phyloP scores from a whole-genome alignment of 2,888 invertebrate species.

The Agapostemon virescens region DNA sequence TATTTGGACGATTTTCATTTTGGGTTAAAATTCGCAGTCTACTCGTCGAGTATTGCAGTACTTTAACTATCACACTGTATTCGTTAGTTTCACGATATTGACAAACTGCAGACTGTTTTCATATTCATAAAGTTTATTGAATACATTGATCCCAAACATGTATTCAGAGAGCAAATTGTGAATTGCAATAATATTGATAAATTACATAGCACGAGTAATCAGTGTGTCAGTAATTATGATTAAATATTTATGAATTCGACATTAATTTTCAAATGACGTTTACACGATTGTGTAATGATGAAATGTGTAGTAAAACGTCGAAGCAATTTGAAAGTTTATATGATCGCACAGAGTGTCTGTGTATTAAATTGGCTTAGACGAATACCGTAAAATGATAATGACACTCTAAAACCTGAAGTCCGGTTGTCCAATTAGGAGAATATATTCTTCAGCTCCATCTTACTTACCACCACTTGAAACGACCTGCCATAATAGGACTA shows the following conservation, averaged over 20 bases:
- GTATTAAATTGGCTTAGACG: neutral
- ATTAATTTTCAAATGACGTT: no score
- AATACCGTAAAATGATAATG: neutral
- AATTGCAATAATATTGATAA: neutral
- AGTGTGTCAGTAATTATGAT: neutral
- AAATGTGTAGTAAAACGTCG: neutral
- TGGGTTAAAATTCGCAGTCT: neutral
- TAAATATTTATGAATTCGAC: neutral
- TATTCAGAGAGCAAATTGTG: neutral
- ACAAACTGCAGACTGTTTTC: neutral
- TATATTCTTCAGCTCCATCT: slow-evolving; percentile 26
- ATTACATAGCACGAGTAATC: neutral
- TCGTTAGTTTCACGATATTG: neutral
- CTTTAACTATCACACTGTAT: no score
- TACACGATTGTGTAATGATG: neutral
- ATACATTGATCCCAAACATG: neutral
- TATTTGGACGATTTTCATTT: neutral
- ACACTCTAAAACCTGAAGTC: neutral
- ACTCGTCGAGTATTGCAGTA: neutral
- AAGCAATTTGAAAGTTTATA: neutral
- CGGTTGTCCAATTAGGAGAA: slow-evolving; percentile 28
- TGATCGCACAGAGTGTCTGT: neutral
- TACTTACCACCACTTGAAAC: slow-evolving; percentile 29
- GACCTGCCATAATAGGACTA: slow-evolving; percentile 25
- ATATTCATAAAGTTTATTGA: neutral